Conservation (phyloP, 1,140 invertebrate species). For the Maconellicoccus hirsutus region DNA sequence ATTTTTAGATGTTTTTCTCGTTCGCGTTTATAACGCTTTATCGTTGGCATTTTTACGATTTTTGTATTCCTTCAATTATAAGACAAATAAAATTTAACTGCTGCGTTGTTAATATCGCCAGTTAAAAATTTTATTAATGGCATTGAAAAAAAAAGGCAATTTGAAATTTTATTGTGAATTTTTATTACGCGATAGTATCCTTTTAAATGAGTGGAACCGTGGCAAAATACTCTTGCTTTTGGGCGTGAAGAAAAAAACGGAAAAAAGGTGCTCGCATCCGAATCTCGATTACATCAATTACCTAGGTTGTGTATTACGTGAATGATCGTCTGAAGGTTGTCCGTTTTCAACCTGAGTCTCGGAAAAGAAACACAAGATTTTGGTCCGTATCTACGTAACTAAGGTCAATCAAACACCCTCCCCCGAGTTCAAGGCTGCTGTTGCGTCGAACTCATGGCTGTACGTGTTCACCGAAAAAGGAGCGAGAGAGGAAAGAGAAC, state of each 20-base stretch:
- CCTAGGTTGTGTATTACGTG: slow-evolving; percentile 2
- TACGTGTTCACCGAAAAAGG: neutral
- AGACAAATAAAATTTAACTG: slow-evolving; percentile 5
- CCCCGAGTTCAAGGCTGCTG: slow-evolving; percentile 26
- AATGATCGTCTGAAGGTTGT: slow-evolving; percentile 20
- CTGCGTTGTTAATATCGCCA: slow-evolving; percentile 2
- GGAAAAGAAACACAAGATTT: neutral
- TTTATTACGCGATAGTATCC: neutral
- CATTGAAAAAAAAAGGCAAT: neutral
- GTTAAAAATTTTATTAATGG: neutral
- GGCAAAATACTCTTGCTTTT: neutral
- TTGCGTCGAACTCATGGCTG: slow-evolving; percentile 11
- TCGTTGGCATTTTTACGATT: slow-evolving; percentile 3
- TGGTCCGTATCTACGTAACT: slow-evolving; percentile 15
- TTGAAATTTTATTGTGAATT: slow-evolving; percentile 6
- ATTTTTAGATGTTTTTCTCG: neutral
- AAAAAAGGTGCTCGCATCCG: too few species aligned
- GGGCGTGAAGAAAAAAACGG: too few species aligned
- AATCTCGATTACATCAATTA: neutral
- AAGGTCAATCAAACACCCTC: slow-evolving; percentile 22
- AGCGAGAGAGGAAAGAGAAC: slow-evolving; percentile 5
- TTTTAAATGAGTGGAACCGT: neutral
- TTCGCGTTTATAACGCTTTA: slow-evolving; percentile 3
- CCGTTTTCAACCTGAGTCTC: neutral
- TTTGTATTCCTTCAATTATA: slow-evolving; percentile 5